Evolutionary conservation across 2,888 invertebrate species (phyloP).

Genomic region (Thymelicus sylvestris): DNA sequence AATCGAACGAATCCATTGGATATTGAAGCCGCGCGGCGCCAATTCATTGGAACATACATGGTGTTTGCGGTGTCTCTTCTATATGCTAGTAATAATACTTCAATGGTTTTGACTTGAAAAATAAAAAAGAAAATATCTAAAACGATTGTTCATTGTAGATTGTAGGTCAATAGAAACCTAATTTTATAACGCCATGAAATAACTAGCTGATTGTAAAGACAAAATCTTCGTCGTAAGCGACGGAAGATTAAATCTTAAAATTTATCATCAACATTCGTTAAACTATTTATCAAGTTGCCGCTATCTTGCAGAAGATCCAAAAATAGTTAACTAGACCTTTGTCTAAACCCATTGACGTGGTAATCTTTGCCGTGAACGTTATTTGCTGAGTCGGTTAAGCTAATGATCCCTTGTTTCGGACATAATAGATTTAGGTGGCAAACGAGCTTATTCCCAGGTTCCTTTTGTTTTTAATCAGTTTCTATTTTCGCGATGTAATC

Average conservation of each 20-base stretch:
- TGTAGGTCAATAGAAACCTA: background rate
- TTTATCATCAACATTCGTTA: constrained; percentile 16
- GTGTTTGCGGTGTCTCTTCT: no score
- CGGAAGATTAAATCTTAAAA: constrained; percentile 12
- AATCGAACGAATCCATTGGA: no score
- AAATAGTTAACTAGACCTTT: constrained; percentile 6
- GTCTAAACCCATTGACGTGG: constrained; percentile 7
- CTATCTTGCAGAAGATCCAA: constrained; percentile 2
- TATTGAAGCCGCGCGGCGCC: no score
- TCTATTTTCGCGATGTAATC: constrained; percentile 4
- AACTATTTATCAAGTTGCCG: constrained; percentile 27
- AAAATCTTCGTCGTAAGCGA: background rate
- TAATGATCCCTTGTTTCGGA: constrained; percentile 26
- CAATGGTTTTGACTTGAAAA: no score
- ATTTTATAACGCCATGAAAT: background rate
- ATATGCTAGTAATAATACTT: no score
- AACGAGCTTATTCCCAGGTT: background rate
- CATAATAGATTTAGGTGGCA: background rate
- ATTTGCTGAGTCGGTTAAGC: constrained; percentile 29
- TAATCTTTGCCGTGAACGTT: constrained; percentile 23
- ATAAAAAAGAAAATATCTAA: no score
- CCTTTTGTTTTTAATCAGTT: background rate
- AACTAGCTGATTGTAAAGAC: background rate
- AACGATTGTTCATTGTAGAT: no score
- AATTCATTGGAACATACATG: no score